These are phyloP conservation scores for Sycobia sp. DNA, from an alignment of 1,140 invertebrate genomes.

Conservation along the genomic window DNA sequence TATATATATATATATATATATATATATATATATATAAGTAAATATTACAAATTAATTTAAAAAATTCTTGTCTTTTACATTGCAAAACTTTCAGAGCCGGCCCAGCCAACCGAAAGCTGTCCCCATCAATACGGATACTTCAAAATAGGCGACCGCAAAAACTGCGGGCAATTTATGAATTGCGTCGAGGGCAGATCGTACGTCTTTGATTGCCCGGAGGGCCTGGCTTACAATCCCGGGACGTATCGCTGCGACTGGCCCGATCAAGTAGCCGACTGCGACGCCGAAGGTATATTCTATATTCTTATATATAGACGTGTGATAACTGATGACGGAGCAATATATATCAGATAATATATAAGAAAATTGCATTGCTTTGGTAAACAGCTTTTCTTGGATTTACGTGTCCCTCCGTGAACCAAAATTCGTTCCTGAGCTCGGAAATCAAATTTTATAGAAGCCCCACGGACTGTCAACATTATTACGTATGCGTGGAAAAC, in stretches of 20 bases:
- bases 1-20: too few relatives aligned
- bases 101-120: slow-evolving; percentile 76
- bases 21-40: too few relatives aligned
- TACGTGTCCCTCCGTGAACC: slow-evolving; percentile 65
- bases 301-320: neutral
- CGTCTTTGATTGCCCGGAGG: slow-evolving; percentile 77
- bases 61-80: too few relatives aligned
- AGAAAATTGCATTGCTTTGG: neutral
- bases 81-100: slow-evolving; percentile 62
- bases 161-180: slow-evolving; percentile 85
- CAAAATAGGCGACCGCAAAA: slow-evolving; percentile 69
- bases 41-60: too few relatives aligned
- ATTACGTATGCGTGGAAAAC: slow-evolving; percentile 80
- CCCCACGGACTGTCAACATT: slow-evolving; percentile 75
- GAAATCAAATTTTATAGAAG: slow-evolving; percentile 66
- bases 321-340: neutral
- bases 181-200: slow-evolving; percentile 77
- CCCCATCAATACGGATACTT: slow-evolving; percentile 87
- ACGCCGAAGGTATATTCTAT: slow-evolving; percentile 70
- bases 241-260: slow-evolving; percentile 86
- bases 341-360: neutral
- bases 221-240: slow-evolving; percentile 80
- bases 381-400: slow-evolving; percentile 69
- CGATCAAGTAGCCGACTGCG: slow-evolving; percentile 77
- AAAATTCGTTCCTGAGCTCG: slow-evolving; percentile 58